A percentile compares a stretch with the other conserved stretches of the same genome.
These are phyloP conservation scores for Peromyscus nudipes DNA, from an alignment of 2,797 vertebrate genomes.

Conservation along the genomic window DNA sequence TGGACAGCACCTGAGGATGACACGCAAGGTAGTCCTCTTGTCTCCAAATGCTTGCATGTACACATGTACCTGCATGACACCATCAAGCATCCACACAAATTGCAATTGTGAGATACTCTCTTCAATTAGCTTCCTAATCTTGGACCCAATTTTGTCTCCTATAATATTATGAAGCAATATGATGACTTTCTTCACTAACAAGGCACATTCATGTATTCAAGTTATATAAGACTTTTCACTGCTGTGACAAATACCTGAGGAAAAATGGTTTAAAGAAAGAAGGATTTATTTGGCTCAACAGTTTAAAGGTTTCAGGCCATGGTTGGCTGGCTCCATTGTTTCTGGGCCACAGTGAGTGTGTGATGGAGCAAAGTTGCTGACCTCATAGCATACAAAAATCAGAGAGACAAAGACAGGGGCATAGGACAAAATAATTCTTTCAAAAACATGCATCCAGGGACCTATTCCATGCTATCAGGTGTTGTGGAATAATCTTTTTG, in stretches of 20 bases:
- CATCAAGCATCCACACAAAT: not conserved
- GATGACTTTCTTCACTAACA: not conserved
- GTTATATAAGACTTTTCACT: not conserved
- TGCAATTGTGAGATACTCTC: not conserved
- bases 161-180: not conserved
- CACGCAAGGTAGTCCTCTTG: not conserved
- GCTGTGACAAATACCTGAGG: not conserved
- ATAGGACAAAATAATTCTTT: not conserved
- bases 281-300: not conserved
- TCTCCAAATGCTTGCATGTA: not conserved
- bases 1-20: not conserved
- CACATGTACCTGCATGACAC: not conserved
- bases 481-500: too few species aligned
- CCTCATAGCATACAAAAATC: not conserved
- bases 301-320: not conserved
- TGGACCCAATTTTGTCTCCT: constrained; percentile 14
- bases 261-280: not conserved
- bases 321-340: not conserved
- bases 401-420: not conserved
- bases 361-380: not conserved
- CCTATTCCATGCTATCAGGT: not conserved
- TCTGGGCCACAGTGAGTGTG: not conserved
- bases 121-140: not conserved
- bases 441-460: not conserved
- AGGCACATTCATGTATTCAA: not conserved